Evolutionary conservation across 2,888 invertebrate species (phyloP), one percentile per base, ranked within the genome.

Genomic region (Lasioglossum figueresi): DNA sequence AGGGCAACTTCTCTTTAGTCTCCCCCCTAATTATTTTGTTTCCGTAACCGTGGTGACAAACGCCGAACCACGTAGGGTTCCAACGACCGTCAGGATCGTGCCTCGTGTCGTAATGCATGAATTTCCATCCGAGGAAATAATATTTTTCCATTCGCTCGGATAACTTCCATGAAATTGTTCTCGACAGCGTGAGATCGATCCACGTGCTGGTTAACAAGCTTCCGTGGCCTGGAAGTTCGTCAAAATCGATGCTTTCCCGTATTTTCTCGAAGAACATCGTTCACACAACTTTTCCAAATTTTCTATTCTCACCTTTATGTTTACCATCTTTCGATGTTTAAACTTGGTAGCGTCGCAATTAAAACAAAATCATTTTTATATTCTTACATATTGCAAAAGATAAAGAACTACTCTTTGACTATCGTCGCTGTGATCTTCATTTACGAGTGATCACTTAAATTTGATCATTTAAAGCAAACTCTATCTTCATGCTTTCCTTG

Each of bases 1-100:
- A 88, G 85, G 83, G 71, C 79, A 63, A 72, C 80, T 81, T 87
- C 76, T 31, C 79, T 73, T 31, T 70, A 45, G 70, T 66, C 66
- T 72, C 34, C 77, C 79, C 90, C 83, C 85, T 91, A 91, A 91
- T 92, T 92, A 92, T 91, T 91, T 91, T 90, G 90, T 91, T 91
- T 90, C 91, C 88, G 92, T 89, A 86, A 83, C 88, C 87, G 85
- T 88, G 86, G 84, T 86, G 91, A 92, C 88, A 89, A 91, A 92
- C 85, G 88, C 68, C 82, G 73, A 48, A 37, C 56, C 63, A 37
- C 73, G 48, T 48, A 43, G 71, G 63, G 72, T 52, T 68, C 43
- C 59, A 52, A 37, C 52, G 23, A 23, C 72, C 52, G 72, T 31
- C 76, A 14, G 56, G 66, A 79, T 79, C 76, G 77, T 82, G 74